Conservation (phyloP, 2,888 invertebrate species). For the Nomada ferruginata region DNA sequence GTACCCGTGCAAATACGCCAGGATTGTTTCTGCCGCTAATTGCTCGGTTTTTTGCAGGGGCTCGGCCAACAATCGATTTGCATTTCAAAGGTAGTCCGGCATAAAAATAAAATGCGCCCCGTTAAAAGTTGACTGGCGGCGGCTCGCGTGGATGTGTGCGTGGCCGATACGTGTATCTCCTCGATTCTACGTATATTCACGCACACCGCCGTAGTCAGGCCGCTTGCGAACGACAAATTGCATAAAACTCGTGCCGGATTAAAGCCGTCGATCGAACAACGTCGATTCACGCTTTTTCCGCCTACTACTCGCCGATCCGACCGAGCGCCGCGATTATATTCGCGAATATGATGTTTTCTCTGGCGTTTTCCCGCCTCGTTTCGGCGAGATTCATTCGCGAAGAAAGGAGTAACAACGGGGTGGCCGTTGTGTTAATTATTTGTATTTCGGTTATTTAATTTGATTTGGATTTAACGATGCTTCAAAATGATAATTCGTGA, state of each 20-base stretch:
- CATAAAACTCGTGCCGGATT: conserved; percentile 72
- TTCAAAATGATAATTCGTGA: too few relatives aligned
- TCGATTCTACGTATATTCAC: conserved; percentile 43
- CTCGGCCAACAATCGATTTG: conserved; percentile 76
- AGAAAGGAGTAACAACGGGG: neutral
- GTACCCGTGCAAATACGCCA: conserved; percentile 79
- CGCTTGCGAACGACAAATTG: conserved; percentile 70
- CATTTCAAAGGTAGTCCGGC: conserved; percentile 77
- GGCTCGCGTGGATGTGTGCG: conserved; percentile 56
- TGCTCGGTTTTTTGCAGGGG: conserved; percentile 76
- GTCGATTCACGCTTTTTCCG: conserved; percentile 70
- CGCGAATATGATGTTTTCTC: conserved; percentile 61
- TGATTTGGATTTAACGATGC: too few relatives aligned
- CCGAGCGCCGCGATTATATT: conserved; percentile 58
- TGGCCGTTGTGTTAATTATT: too few relatives aligned
- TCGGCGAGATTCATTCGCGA: neutral
- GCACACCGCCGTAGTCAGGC: conserved; percentile 14
- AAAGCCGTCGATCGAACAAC: conserved; percentile 71
- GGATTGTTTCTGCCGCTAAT: conserved; percentile 79
- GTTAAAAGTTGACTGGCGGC: conserved; percentile 73
- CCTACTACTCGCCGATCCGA: conserved; percentile 50
- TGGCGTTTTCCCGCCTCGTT: conserved; percentile 39
- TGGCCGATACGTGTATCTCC: conserved; percentile 53
- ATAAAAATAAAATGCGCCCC: conserved; percentile 74
- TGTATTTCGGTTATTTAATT: too few relatives aligned